Conservation (phyloP, 2,888 invertebrate genomes). For the Spilarctia lutea region DNA sequence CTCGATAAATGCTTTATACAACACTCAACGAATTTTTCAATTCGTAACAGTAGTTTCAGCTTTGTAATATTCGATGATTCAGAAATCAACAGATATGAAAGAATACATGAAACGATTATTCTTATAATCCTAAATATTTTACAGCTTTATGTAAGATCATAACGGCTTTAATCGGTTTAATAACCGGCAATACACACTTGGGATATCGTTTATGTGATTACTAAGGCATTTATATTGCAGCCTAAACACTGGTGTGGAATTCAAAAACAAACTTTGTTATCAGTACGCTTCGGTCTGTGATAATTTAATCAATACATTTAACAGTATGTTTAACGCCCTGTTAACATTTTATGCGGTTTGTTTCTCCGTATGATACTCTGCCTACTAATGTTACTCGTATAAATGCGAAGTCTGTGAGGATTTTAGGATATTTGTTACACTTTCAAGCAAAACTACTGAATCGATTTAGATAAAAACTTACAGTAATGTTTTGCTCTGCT, state of each 20-base stretch:
- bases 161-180: background rate
- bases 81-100: background rate
- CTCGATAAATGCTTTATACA: no score
- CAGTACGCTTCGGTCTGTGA: slow-evolving; percentile 7
- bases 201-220: background rate
- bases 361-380: background rate
- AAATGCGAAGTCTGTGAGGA: no score
- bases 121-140: background rate
- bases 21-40: no score
- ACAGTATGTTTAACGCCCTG: slow-evolving; percentile 5
- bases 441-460: no score
- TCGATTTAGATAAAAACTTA: no score
- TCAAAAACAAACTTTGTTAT: slow-evolving; percentile 1
- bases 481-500: no score
- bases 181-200: background rate
- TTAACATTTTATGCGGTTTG: background rate
- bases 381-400: no score
- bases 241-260: background rate
- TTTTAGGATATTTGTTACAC: no score
- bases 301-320: slow-evolving; percentile 19
- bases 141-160: background rate
- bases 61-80: background rate
- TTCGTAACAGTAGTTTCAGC: background rate
- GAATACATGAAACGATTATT: background rate
- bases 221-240: background rate